phyloP scores from a whole-genome alignment of 2,888 invertebrate species.

The Eudasyphora cyanicolor region DNA sequence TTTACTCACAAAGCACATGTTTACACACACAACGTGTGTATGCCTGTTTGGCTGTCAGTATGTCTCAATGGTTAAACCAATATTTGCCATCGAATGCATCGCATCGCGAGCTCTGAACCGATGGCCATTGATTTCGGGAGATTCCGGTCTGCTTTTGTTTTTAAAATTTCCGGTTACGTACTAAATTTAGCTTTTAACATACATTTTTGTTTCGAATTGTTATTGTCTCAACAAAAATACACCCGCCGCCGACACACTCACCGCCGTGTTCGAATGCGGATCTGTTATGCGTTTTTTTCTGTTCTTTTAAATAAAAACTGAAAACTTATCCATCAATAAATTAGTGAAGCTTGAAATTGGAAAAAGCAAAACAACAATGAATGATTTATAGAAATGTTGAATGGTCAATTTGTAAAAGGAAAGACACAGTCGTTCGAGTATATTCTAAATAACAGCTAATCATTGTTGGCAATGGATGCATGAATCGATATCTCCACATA shows the following conservation, averaged over 20 bases:
- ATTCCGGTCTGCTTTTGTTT: slow-evolving; percentile 34
- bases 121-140: slow-evolving; percentile 20
- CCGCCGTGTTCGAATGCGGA: background rate
- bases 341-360: slow-evolving; percentile 77
- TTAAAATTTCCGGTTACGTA: slow-evolving; percentile 60
- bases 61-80: background rate
- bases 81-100: slow-evolving; percentile 19
- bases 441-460: slow-evolving; percentile 29
- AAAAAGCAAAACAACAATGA: slow-evolving; percentile 17
- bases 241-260: background rate
- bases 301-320: slow-evolving; percentile 28
- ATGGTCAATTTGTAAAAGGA: slow-evolving; percentile 42
- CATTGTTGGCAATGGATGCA: slow-evolving; percentile 33
- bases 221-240: background rate
- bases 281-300: slow-evolving; percentile 12
- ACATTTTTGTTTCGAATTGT: slow-evolving; percentile 22
- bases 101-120: too few species aligned
- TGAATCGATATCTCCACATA: background rate
- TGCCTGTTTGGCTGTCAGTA: background rate
- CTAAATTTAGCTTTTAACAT: slow-evolving; percentile 59
- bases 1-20: too few species aligned
- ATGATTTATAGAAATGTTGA: slow-evolving; percentile 37
- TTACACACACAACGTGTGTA: background rate
- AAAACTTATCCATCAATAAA: slow-evolving; percentile 50
- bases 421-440: background rate